Base-by-base conservation (phyloP, 2,888 invertebrate genomes). In the Melanostoma scalare region DNA sequence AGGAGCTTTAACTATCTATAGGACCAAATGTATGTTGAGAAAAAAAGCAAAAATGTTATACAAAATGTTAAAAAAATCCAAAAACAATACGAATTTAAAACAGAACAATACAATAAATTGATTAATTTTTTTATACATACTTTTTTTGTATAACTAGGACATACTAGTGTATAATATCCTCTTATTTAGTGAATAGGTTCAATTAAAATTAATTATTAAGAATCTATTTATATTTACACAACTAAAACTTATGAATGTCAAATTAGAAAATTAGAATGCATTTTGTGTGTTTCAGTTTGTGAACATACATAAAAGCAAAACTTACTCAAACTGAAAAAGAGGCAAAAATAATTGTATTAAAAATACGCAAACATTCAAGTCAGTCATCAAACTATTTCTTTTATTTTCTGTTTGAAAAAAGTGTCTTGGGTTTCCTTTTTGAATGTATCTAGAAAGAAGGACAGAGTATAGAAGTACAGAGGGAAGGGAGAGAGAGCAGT, bases 91-190 rank as follows among this genome's bases (percentile, higher is more conserved):
- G 20, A 20, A 20, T 20, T 20, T 20, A 52, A 46, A 65, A 58
- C 56, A 71, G 31, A 65, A 50, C 52, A 67, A 44, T 53, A 67
- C 58, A 52, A 33, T 31, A 42, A 33, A 50, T 53, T 63, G 42
- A 76, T 50, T 77, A 65, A 20, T 61, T 10, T 52, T 38, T 60
- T 46, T 65, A 40, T 71, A 72, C 35, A 53, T 50, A 68, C 42
- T 78, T 84, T 81, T 72, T 71, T 71, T 77, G 77, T 74, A 78
- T 53, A 74, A 72, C 71, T 85, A 75, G 76, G 48, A 48, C 42
- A 56, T 79, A 6, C 63, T n/a, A 74, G 48, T 63, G 36, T 63
- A 20, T 20, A 20, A 20, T 20, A 20, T 20, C 20, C 20, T 50
- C 40, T 60, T 65, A 50, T 50, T 36, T 67, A 58, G 30, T 60